phyloP scores from a whole-genome alignment of 2,797 vertebrate genomes.

The Odontamblyopus lacepedii region DNA sequence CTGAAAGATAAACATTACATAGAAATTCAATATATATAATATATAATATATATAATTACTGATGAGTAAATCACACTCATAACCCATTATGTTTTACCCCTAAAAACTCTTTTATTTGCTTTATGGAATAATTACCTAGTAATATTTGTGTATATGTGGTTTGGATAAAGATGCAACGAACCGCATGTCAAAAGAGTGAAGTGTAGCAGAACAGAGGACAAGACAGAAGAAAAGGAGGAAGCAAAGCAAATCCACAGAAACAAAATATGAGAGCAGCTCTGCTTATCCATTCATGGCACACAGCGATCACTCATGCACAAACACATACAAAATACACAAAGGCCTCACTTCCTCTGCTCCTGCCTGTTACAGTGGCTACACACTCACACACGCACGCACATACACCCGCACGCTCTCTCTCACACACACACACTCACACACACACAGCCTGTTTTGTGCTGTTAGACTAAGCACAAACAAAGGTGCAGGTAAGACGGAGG shows the following conservation, averaged over 20 bases:
- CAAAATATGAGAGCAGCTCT: slow-evolving; percentile 43
- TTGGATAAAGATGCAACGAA: slow-evolving; percentile 7
- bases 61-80: not conserved
- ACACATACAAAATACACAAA: slow-evolving; percentile 70
- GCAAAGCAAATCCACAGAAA: slow-evolving; percentile 31
- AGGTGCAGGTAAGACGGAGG: slow-evolving; percentile 75
- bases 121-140: not conserved
- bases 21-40: not conserved
- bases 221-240: slow-evolving; percentile 25
- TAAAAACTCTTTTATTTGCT: not conserved
- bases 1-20: slow-evolving; percentile 68
- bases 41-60: not conserved
- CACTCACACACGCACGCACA: not conserved
- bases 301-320: slow-evolving; percentile 70
- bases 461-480: slow-evolving; percentile 77
- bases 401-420: not conserved
- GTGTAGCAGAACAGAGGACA: slow-evolving; percentile 17
- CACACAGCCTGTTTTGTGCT: slow-evolving; percentile 70
- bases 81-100: not conserved
- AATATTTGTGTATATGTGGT: not conserved
- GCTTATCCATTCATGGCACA: slow-evolving; percentile 72
- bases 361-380: slow-evolving; percentile 37
- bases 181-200: slow-evolving; percentile 18
- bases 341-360: slow-evolving; percentile 60
- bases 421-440: slow-evolving; percentile 18